phyloP scores from a whole-genome alignment of 1,140 invertebrate genomes.

The Ylistrum balloti region DNA sequence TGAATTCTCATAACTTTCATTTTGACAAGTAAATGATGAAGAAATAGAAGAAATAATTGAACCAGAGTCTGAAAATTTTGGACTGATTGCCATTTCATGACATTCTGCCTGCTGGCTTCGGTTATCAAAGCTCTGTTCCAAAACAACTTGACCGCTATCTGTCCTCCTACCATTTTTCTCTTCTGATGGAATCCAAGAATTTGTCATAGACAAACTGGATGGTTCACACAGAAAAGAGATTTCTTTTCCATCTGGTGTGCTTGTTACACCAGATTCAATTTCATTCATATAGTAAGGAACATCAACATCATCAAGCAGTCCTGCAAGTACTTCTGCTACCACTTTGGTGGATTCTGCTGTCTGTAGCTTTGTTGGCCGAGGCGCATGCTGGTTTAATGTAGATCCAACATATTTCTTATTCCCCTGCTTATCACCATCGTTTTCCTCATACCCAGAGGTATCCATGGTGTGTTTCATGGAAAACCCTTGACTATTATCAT shows the following conservation, averaged over 20 bases:
- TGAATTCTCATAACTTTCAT: neutral
- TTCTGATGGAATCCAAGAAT: neutral
- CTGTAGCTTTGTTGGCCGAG: constrained; percentile 14
- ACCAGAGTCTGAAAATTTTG: neutral
- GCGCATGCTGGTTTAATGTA: neutral
- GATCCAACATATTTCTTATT: neutral
- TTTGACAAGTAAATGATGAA: constrained; percentile 19
- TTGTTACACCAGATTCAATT: constrained; percentile 20
- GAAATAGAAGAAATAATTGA: constrained; percentile 27
- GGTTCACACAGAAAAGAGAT: neutral
- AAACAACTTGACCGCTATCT: neutral
- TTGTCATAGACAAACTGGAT: constrained; percentile 16
- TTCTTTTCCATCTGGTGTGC: constrained; percentile 13
- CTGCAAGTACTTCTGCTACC: neutral
- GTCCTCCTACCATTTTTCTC: neutral
- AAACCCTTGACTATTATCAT: constrained; percentile 17
- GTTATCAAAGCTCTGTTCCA: constrained; percentile 21
- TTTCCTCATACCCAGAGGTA: neutral
- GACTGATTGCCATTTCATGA: constrained; percentile 12
- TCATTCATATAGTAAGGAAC: constrained; percentile 17
- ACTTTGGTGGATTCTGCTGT: neutral
- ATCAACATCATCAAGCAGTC: neutral
- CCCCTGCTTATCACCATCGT: neutral
- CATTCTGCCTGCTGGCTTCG: neutral
- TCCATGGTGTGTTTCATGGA: neutral